These are phyloP conservation scores for Oscheius sp. DNA, from an alignment of 2,888 invertebrate species.

Conservation along the genomic window DNA sequence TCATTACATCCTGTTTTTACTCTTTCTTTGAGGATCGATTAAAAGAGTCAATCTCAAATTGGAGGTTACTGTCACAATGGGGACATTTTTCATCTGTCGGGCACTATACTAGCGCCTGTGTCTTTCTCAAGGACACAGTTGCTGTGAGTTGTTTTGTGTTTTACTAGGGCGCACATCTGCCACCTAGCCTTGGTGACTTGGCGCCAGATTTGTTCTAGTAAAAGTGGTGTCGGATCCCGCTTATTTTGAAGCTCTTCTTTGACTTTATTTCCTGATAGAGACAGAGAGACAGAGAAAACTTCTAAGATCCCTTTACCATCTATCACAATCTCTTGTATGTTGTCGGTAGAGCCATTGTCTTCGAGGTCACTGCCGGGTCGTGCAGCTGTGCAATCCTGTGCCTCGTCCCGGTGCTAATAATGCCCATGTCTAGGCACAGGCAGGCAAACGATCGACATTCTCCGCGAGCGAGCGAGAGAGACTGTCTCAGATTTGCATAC, in stretches of 20 bases:
- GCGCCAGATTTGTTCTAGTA: too few species aligned
- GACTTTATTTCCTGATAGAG: background rate
- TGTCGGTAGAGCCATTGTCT: slow-evolving; percentile 22
- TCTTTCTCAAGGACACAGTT: slow-evolving; percentile 12
- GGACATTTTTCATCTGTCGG: slow-evolving; percentile 22
- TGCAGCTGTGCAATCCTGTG: slow-evolving; percentile 35
- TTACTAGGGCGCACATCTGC: too few species aligned
- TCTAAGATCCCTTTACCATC: too few species aligned
- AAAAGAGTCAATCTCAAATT: slow-evolving; percentile 11
- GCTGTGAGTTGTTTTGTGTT: background rate
- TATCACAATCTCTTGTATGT: slow-evolving; percentile 12
- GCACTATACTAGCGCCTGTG: background rate
- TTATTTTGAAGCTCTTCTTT: too few species aligned
- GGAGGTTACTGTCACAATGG: background rate
- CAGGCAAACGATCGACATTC: too few species aligned
- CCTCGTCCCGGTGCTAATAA: background rate
- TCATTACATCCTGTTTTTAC: slow-evolving; percentile 13
- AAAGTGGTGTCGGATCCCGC: too few species aligned
- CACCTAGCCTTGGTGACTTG: too few species aligned
- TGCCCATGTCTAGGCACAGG: too few species aligned
- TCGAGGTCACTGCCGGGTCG: slow-evolving; percentile 35
- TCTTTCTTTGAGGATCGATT: slow-evolving; percentile 2
- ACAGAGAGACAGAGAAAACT: slow-evolving; percentile 6
- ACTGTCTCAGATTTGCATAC: too few species aligned
- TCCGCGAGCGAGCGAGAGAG: too few species aligned